Evolutionary conservation across 1,140 invertebrate species (phyloP), one percentile per base, ranked within the genome.

Genomic region (Venustaconcha ellipsiformis): DNA sequence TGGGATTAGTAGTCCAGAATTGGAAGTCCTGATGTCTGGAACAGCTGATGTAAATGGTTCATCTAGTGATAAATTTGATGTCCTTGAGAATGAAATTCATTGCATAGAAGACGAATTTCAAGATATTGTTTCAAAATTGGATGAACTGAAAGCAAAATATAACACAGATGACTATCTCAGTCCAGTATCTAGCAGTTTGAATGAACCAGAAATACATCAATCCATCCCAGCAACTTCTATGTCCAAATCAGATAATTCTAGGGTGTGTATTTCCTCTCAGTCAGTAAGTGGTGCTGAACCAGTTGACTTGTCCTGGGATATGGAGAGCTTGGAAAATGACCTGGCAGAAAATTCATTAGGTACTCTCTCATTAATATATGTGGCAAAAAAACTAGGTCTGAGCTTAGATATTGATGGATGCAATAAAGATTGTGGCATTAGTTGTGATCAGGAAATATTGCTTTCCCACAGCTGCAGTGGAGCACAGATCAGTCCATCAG

Each of bases 21-120:
- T 72, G 71, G 83, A 83, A 69, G 75, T 83, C 14, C 79, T 85
- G 37, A 76, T 71, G 37, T 73, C 64, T 62, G 80, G 80, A 37
- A 30, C 70, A 12, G 72, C 74, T 17, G 80, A 81, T 30, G 76
- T 75, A n/a, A 76, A 80, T 55, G 74, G 70, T 26, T 72, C 72
- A 5, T 70, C 70, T 18, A 74, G 74, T 68, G 74, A 75, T 68
- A 82, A 79, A 65, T 83, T 88, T 76, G 74, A 84, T n/a, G 58
- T 69, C n/a, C 71, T 88, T 18, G 86, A 88, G 72, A 80, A 84
- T 66, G 84, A 88, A 75, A 78, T 88, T 14, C 78, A 83, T 73
- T 81, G 82, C 68, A 82, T 88, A 66, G 83, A 83, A 56, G 82
- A 82, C 70, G 86, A 88, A 72, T 86, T 88, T 78, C 80, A 80